Percentiles rank a stretch among this genome's conserved stretches.
Conservation (phyloP, 2,888 invertebrate genomes). For the Quadroppia sp. region DNA sequence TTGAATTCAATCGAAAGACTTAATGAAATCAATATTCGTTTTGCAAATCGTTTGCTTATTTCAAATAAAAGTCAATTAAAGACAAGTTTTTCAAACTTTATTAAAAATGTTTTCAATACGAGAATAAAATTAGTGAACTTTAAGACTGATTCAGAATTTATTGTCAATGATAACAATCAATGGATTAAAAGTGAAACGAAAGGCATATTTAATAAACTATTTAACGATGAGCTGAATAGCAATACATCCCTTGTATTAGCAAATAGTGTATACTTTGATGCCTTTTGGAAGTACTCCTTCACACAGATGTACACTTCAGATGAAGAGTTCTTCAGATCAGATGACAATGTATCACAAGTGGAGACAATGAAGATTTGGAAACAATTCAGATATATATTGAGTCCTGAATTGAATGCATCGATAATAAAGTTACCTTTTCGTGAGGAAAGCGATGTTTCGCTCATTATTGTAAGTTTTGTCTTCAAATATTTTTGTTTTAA, state of each 20-base stretch:
- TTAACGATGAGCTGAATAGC: not conserved
- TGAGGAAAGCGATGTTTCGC: not conserved
- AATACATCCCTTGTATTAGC: not conserved
- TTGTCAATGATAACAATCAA: not conserved
- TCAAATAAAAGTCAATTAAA: not conserved
- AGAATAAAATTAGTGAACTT: not conserved
- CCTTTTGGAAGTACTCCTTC: not conserved
- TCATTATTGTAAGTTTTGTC: not conserved
- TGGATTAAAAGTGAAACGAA: conserved; percentile 11
- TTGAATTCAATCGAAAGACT: not conserved
- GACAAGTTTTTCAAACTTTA: not conserved
- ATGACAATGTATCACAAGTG: not conserved
- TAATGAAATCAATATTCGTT: not conserved
- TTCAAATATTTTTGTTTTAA: no score
- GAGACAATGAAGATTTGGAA: conserved; percentile 5
- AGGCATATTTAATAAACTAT: not conserved
- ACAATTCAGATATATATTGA: not conserved
- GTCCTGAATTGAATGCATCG: not conserved
- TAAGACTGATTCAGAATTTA: not conserved
- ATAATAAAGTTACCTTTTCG: conserved; percentile 1
- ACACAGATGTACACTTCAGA: not conserved
- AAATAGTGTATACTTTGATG: not conserved
- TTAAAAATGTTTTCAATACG: not conserved
- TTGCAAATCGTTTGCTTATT: not conserved
- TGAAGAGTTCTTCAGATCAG: not conserved